phyloP scores from a whole-genome alignment of 37 sponge, comb jelly and placozoan species.

The Chondrosia reniformis region DNA sequence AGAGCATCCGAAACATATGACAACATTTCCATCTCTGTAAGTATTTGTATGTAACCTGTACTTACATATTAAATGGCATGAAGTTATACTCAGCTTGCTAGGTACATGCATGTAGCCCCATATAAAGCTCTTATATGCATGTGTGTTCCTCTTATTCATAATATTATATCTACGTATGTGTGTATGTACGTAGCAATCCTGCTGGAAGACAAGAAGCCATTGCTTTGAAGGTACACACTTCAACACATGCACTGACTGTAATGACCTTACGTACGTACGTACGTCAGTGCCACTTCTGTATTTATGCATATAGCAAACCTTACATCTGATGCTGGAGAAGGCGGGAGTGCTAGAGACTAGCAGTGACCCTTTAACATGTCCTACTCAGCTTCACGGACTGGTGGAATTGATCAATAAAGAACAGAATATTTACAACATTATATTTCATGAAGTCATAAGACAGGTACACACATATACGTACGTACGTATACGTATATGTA shows the following conservation, averaged over 20 bases:
- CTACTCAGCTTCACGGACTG: conserved; percentile 82
- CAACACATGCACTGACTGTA: too few relatives aligned
- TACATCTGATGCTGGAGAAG: conserved; percentile 67
- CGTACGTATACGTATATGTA: not conserved
- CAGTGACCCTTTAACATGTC: not conserved
- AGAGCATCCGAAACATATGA: conserved; percentile 81
- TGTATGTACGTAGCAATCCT: conserved; percentile 46
- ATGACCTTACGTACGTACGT: too few relatives aligned
- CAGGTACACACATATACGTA: conserved; percentile 54
- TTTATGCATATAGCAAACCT: conserved; percentile 42
- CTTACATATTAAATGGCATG: not conserved
- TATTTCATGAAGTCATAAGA: conserved; percentile 96
- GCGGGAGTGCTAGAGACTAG: conserved; percentile 45
- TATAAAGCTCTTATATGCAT: not conserved
- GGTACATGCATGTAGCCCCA: not conserved
- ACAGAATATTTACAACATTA: conserved; percentile 91
- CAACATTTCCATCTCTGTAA: conserved; percentile 84
- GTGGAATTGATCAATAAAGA: conserved; percentile 85
- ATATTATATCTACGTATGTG: conserved; percentile 2
- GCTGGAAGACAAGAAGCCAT: conserved; percentile 80
- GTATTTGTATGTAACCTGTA: not conserved
- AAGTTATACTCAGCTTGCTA: not conserved
- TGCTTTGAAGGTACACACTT: conserved; percentile 74
- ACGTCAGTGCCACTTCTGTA: too few relatives aligned
- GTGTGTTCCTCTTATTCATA: not conserved